Evolutionary conservation across 2,888 invertebrate species (phyloP).

Genomic region (Ophraella communa): DNA sequence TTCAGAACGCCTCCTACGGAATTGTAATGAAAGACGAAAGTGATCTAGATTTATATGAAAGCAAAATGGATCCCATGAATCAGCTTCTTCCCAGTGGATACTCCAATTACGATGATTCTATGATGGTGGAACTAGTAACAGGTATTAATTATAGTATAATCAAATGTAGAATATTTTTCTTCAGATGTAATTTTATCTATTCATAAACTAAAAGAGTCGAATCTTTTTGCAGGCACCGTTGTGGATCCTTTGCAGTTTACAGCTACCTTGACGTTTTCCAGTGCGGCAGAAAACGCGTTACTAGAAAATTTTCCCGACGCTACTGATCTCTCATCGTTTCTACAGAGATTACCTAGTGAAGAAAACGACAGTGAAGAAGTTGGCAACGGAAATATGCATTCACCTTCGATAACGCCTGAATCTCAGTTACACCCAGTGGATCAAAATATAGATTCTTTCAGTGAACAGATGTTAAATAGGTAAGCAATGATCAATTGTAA

Average conservation of each 20-base stretch:
- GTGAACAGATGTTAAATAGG: slow-evolving; percentile 72
- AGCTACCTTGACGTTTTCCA: slow-evolving; percentile 80
- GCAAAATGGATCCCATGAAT: slow-evolving; percentile 73
- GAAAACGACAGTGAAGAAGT: slow-evolving; percentile 67
- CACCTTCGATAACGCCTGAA: slow-evolving; percentile 76
- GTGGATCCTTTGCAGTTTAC: slow-evolving; percentile 85
- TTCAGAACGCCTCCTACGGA: slow-evolving; percentile 82
- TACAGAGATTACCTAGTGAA: slow-evolving; percentile 71
- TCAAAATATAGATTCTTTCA: slow-evolving; percentile 73
- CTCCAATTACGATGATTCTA: slow-evolving; percentile 69
- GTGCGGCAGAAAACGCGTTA: slow-evolving; percentile 77
- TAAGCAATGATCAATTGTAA: not conserved
- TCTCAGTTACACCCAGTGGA: slow-evolving; percentile 62
- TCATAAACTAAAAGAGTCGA: too few species aligned
- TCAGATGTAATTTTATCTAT: too few species aligned
- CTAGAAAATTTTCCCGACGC: slow-evolving; percentile 81
- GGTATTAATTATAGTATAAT: too few species aligned
- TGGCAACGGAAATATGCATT: slow-evolving; percentile 72
- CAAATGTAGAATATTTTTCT: too few species aligned
- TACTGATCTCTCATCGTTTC: slow-evolving; percentile 77
- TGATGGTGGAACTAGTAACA: slow-evolving; percentile 68
- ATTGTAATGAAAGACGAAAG: slow-evolving; percentile 78
- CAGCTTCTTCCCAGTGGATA: slow-evolving; percentile 67
- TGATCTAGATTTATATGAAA: slow-evolving; percentile 74
- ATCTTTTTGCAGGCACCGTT: slow-evolving; percentile 66